Base-by-base conservation (phyloP, 1,140 invertebrate species). In the Brachionus koreanus region DNA sequence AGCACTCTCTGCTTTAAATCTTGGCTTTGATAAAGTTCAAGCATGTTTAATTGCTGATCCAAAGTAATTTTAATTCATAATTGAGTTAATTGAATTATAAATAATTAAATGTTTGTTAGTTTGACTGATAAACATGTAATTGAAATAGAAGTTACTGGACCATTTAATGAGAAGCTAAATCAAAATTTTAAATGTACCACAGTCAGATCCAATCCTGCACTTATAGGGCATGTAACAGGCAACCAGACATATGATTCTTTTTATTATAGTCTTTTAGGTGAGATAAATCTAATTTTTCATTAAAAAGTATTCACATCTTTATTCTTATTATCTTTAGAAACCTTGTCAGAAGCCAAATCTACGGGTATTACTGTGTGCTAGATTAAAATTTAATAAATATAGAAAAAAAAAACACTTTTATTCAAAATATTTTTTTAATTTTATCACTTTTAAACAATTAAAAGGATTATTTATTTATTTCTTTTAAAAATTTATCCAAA, bases 1-100 rank as follows among this genome's bases (percentile, higher is more conserved):
- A 23, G 90, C 91, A 7, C 84, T 92, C 43, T 91, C 91, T 9
- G 91, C 89, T 12, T 87, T 89, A 83, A 91, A 90, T 84, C 86
- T 92, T n/a, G 91, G 91, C 5, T 92, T 92, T 86, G 91, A 92
- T 83, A 85, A 87, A 77, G 90, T 91, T 4, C 84, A 86, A 65
- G 91, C 90, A 5, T 86, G 87, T 75, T 86, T 91, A 4, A 86
- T 91, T 39, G 85, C 90, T 37, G 90, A 92, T 86, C 89, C 91
- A 75, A 87, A 85, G 90, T 91, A 87, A 84, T 84, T 16, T 5
- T 33, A 29, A 63, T 19, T 7, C 3, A 57, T 10, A 7, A 65
- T 65, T 43, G 4, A 69, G 12, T 35, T 39, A 19, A 39, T 39
- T 69, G n/a, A n/a, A 16, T 5, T n/a, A 13, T 33, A 72, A 19